A percentile compares a stretch with the other conserved stretches of the same genome.
These are phyloP conservation scores for Sitobion miscanthi DNA, from an alignment of 1,140 invertebrate genomes.

Conservation along the genomic window DNA sequence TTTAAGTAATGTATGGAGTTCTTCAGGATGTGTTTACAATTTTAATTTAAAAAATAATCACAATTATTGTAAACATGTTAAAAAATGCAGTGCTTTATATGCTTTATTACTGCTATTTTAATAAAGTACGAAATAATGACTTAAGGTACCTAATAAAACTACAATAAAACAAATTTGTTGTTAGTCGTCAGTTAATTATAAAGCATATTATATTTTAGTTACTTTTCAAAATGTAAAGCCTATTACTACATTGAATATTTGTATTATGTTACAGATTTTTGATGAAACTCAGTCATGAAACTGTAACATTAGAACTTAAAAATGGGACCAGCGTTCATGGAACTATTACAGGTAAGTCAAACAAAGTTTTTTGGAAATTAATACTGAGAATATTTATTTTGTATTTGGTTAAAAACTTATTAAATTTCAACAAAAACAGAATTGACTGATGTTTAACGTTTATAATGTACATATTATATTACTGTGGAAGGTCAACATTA, in stretches of 20 bases:
- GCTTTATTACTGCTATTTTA: background rate
- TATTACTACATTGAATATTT: background rate
- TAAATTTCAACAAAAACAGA: background rate
- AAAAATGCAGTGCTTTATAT: background rate
- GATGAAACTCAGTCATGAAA: slow-evolving; percentile 99
- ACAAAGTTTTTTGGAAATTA: background rate
- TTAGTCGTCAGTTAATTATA: background rate
- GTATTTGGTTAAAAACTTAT: background rate
- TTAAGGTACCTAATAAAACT: background rate
- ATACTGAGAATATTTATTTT: background rate
- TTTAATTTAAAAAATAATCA: background rate
- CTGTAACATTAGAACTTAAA: slow-evolving; percentile 98
- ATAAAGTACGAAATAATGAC: background rate
- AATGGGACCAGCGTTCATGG: slow-evolving; percentile 98
- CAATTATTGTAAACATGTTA: no score
- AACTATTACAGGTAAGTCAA: slow-evolving; percentile 81
- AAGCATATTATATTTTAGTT: background rate
- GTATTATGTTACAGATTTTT: slow-evolving; percentile 80
- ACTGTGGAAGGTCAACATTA: background rate
- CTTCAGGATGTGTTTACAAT: background rate
- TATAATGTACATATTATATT: background rate
- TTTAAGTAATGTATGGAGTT: background rate
- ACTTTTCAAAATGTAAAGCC: background rate
- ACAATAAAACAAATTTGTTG: background rate
- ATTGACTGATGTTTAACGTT: background rate